Conservation (phyloP, 2,113 vertebrate genomes). For the Corvus cornix region DNA sequence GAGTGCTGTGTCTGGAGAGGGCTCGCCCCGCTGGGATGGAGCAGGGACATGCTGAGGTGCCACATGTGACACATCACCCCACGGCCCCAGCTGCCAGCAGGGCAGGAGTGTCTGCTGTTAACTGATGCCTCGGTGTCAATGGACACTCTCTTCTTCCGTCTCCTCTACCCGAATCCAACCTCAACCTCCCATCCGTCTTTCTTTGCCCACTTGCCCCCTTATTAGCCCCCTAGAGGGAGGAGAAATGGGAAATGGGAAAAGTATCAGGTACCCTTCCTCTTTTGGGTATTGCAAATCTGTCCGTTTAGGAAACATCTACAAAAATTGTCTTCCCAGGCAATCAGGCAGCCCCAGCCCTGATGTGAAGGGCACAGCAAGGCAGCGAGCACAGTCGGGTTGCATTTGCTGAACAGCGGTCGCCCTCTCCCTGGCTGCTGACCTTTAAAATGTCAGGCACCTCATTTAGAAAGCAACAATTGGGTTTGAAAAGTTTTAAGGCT, state of each 20-base stretch:
- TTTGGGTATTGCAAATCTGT: neutral
- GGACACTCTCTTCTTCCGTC: neutral
- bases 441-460: slow-evolving; percentile 51
- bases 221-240: neutral
- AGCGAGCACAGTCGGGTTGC: neutral
- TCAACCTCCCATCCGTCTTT: accelerated
- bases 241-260: neutral
- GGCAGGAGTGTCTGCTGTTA: neutral
- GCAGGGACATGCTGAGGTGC: neutral
- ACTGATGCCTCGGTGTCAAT: accelerated
- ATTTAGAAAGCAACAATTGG: slow-evolving; percentile 2
- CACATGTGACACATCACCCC: accelerated
- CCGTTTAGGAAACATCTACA: neutral
- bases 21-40: accelerated
- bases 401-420: neutral
- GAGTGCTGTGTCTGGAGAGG: no score
- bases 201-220: neutral
- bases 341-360: neutral
- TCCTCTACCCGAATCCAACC: neutral
- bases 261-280: neutral
- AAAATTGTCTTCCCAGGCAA: neutral
- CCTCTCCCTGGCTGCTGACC: neutral
- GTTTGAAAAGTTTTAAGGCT: neutral
- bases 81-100: accelerated
- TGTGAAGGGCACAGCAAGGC: accelerated